Base-by-base conservation (phyloP, 1,140 invertebrate species). In the Hycleus phaleratus region DNA sequence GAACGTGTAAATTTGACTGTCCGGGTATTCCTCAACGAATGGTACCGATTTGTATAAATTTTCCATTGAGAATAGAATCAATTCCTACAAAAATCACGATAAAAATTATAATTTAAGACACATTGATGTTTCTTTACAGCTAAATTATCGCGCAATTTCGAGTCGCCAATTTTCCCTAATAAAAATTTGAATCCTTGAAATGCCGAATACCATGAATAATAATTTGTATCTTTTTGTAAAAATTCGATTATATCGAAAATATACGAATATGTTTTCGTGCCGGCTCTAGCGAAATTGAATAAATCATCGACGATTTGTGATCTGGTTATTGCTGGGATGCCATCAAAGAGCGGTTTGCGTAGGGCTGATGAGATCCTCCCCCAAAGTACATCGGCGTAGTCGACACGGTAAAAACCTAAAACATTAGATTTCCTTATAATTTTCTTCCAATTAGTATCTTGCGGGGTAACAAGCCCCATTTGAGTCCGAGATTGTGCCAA, bases 201-300 rank as follows among this genome's bases (percentile, higher is more conserved):
- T 8, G 82, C 84, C 1, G 83, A 72, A 24, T 74, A 72, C 86
- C 86, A 88, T 3, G 85, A 83, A 42, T 83, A 75, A 54, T 83
- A 84, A 46, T 85, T 78, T 4, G 71, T 78, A 68, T 88, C 86
- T 5, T 77, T 70, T 42, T 73, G 69, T 42, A 88, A 64, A 67
- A 85, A 87, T 1, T 76, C 72, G 0, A 81, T 73, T 3, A 85
- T 72, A 2, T 82, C 73, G 7, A 88, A 71, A 0, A 82, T 79
- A 25, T 75, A 71, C 1, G 64, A 56, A 12, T 81, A 79, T 8
- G 66, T 59, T 6, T 77, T 49, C 10, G 75, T 62, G 6, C 69
- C 68, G 25, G 73, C 72, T 52, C 75, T 70, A n/a, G 75, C 75
- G 26, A 79, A 57, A 61, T 75, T 73, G 1, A 76, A 65, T 44